phyloP scores from a whole-genome alignment of 2,888 invertebrate genomes.

The Ophonus ardosiacus region DNA sequence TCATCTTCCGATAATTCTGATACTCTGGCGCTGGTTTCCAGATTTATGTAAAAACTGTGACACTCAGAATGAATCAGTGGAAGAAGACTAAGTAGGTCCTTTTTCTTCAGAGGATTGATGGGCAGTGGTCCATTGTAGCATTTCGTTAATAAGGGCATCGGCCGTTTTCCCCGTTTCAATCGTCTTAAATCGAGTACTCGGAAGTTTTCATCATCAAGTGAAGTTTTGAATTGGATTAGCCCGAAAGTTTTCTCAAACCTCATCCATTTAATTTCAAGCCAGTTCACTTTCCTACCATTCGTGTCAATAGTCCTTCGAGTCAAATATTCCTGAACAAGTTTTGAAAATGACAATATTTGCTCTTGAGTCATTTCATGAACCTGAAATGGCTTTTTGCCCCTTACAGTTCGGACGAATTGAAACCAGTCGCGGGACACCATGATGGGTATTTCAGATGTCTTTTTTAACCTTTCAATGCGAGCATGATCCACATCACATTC shows the following conservation, averaged over 20 bases:
- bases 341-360: too few species aligned
- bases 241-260: constrained; percentile 65
- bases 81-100: constrained; percentile 64
- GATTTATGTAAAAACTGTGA: constrained; percentile 50
- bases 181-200: constrained; percentile 61
- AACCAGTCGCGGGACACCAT: constrained; percentile 64
- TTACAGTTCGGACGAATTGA: constrained; percentile 64
- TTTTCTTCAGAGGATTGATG: constrained; percentile 64
- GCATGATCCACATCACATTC: constrained; percentile 67
- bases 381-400: constrained; percentile 63
- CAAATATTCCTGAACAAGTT: too few species aligned
- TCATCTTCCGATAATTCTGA: constrained; percentile 29
- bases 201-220: constrained; percentile 61
- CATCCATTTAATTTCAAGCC: constrained; percentile 65
- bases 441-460: constrained; percentile 52
- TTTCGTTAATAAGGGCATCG: constrained; percentile 50
- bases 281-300: too few species aligned
- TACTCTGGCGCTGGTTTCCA: constrained; percentile 35
- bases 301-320: too few species aligned
- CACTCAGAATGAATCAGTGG: constrained; percentile 61
- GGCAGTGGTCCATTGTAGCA: constrained; percentile 62
- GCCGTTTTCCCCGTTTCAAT: constrained; percentile 60
- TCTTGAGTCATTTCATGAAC: too few species aligned
- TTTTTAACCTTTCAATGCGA: constrained; percentile 66
- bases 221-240: constrained; percentile 62